These are phyloP conservation scores for Urosaurus nigricauda DNA, from an alignment of 2,797 vertebrate genomes.

Conservation along the genomic window DNA sequence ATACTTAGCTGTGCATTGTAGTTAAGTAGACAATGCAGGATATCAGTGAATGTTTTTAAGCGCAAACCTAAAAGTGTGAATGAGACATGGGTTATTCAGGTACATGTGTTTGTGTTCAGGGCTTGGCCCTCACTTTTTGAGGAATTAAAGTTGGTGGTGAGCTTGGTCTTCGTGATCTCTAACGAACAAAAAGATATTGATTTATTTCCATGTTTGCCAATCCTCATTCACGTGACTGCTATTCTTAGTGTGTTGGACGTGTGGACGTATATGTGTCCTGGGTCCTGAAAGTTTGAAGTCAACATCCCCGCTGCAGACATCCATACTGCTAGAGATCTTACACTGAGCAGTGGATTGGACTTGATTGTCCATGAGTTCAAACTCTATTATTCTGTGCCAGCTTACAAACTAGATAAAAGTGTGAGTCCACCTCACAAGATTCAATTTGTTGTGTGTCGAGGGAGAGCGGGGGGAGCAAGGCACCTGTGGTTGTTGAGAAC, in stretches of 20 bases:
- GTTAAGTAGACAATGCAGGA: background rate
- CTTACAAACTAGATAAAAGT: background rate
- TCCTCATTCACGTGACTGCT: no score
- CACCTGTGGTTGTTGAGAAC: slow-evolving; percentile 45
- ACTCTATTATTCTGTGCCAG: no score
- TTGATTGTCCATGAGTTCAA: no score
- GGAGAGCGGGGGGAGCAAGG: slow-evolving; percentile 18
- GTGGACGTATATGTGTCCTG: no score
- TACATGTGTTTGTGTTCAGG: background rate
- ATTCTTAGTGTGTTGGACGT: background rate
- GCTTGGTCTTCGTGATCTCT: no score
- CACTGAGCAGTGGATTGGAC: no score
- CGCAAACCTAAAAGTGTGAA: background rate
- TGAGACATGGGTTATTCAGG: background rate
- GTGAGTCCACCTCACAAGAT: slow-evolving; percentile 26
- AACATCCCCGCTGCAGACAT: background rate
- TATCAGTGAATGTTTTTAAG: no score
- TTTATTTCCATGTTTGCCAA: background rate
- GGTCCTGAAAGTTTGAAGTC: no score
- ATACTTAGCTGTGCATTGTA: no score
- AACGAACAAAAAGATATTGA: no score
- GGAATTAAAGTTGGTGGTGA: background rate
- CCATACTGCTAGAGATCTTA: no score
- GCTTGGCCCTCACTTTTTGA: background rate
- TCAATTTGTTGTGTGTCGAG: slow-evolving; percentile 9